Conservation (phyloP, 2,797 vertebrate genomes). For the Pampus argenteus region DNA sequence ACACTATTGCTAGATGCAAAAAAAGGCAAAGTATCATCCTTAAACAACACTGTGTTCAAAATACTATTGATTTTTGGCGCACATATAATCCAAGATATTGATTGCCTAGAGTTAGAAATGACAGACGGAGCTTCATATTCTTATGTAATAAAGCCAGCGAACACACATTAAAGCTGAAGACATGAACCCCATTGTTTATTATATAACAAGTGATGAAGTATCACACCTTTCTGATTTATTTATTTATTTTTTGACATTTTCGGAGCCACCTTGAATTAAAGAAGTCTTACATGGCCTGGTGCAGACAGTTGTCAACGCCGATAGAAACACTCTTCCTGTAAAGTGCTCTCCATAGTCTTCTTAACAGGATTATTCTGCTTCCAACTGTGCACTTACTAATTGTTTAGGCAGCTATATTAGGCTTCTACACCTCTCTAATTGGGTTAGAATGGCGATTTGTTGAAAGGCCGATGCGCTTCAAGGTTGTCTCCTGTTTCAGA, state of each 20-base stretch:
- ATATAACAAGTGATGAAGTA: conserved; percentile 22
- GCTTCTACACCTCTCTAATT: conserved; percentile 66
- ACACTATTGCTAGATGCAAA: conserved; percentile 19
- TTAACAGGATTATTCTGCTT: conserved; percentile 76
- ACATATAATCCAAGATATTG: conserved; percentile 40
- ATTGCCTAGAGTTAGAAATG: conserved; percentile 59
- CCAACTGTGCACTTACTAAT: conserved; percentile 65
- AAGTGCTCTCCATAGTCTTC: conserved; percentile 43
- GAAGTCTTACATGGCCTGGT: conserved; percentile 39
- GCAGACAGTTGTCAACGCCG: conserved; percentile 56
- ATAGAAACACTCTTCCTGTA: conserved; percentile 43
- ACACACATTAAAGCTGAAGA: conserved; percentile 33
- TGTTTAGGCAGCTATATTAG: conserved; percentile 65
- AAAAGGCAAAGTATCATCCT: conserved; percentile 21
- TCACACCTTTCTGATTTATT: conserved; percentile 7
- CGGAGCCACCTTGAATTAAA: conserved; percentile 60
- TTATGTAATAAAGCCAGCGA: conserved; percentile 54
- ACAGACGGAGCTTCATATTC: conserved; percentile 31
- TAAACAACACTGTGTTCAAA: conserved; percentile 35
- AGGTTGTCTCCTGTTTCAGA: conserved; percentile 61
- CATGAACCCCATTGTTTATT: conserved; percentile 23
- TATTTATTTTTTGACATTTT: conserved; percentile 30
- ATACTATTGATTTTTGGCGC: conserved; percentile 36
- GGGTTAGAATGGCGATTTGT: conserved; percentile 65
- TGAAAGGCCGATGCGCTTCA: conserved; percentile 62